Conservation (phyloP, 2,113 vertebrate genomes). For the Promerops cafer region DNA sequence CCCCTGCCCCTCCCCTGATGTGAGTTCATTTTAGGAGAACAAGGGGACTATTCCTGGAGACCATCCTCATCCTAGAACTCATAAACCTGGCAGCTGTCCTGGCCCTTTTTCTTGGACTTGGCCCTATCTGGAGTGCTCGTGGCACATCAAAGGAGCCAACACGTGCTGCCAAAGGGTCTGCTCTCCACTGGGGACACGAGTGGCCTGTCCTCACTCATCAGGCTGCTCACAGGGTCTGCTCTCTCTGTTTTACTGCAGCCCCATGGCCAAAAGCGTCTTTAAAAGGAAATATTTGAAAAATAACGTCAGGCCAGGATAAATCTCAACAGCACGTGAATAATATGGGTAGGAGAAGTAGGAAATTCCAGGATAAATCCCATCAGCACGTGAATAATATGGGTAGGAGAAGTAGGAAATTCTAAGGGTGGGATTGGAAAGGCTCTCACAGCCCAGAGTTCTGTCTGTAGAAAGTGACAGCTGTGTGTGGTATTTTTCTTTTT, state of each 20-base stretch:
- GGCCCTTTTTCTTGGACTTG: neutral
- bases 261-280: neutral
- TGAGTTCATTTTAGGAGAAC: neutral
- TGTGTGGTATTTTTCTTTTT: neutral
- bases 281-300: neutral
- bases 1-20: neutral
- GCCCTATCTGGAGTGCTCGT: neutral
- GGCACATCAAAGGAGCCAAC: neutral
- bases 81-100: conserved; percentile 5
- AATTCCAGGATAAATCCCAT: neutral
- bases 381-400: neutral
- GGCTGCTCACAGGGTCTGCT: neutral
- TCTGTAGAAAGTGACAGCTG: neutral
- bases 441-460: neutral
- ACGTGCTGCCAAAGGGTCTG: neutral
- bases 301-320: neutral
- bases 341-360: neutral
- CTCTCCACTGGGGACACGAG: neutral
- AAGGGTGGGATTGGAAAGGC: neutral
- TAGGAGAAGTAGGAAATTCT: neutral
- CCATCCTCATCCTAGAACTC: conserved; percentile 13
- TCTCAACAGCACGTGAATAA: neutral
- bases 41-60: neutral
- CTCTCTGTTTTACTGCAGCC: neutral
- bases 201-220: neutral